Conservation (phyloP, 2,797 vertebrate species). For the Rachycentron canadum region DNA sequence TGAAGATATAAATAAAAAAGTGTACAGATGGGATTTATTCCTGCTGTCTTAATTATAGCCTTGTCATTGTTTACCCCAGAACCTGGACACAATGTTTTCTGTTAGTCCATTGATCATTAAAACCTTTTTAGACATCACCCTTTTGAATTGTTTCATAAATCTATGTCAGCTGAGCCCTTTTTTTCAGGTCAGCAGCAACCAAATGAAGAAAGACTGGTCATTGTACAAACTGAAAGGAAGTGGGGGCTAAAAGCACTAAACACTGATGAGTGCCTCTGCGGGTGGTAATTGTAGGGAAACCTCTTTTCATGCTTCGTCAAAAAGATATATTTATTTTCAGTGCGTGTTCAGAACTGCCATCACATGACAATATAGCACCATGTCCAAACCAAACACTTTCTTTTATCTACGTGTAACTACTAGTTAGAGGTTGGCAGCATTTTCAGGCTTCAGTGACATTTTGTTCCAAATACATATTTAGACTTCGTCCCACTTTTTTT, state of each 20-base stretch:
- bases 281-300: slow-evolving; percentile 27
- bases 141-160: slow-evolving; percentile 26
- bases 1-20: neutral
- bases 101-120: slow-evolving; percentile 36
- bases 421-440: neutral
- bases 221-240: slow-evolving; percentile 1
- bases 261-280: slow-evolving; percentile 17
- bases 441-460: neutral
- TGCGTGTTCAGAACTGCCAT: slow-evolving; percentile 6
- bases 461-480: neutral
- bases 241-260: slow-evolving; percentile 36
- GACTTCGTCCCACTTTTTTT: neutral
- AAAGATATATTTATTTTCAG: neutral
- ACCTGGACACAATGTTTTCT: slow-evolving; percentile 27
- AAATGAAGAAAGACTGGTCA: slow-evolving; percentile 18
- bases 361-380: slow-evolving; percentile 7
- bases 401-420: neutral
- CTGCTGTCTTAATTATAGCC: slow-evolving; percentile 12
- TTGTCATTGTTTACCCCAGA: neutral
- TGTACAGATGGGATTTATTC: neutral
- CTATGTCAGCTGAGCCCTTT: slow-evolving; percentile 32
- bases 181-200: slow-evolving; percentile 30
- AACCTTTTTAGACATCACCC: slow-evolving; percentile 35
- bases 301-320: slow-evolving; percentile 25
- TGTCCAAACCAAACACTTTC: slow-evolving; percentile 1